These are phyloP conservation scores for Cacatua alba DNA, from an alignment of 2,113 vertebrate genomes.

Conservation along the genomic window DNA sequence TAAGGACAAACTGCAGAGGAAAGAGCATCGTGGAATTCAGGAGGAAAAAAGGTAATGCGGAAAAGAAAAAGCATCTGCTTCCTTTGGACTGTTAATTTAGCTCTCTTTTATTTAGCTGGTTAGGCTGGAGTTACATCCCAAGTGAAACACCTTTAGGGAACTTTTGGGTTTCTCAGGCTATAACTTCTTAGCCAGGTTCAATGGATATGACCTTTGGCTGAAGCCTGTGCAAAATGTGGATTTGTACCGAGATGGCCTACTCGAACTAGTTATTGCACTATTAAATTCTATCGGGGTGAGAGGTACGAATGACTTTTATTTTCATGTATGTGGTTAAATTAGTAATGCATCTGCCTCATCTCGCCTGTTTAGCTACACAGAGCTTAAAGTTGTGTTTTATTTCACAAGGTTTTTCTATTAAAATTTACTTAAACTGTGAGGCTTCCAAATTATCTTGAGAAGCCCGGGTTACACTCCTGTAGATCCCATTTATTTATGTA, in stretches of 20 bases:
- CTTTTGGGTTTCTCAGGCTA: neutral
- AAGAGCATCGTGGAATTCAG: fast-evolving
- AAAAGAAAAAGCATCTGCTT: fast-evolving
- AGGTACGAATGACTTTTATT: neutral
- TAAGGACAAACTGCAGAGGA: neutral
- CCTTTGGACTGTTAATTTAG: neutral
- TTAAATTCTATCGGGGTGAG: neutral
- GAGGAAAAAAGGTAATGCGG: neutral
- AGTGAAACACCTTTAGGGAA: neutral
- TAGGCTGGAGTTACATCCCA: neutral
- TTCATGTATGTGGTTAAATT: neutral
- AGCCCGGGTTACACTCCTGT: neutral
- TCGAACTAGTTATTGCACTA: neutral
- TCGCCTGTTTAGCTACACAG: neutral
- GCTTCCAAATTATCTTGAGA: neutral
- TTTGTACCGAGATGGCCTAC: neutral
- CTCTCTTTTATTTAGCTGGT: neutral
- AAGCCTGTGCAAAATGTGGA: neutral
- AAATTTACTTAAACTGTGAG: neutral
- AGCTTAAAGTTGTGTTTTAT: neutral
- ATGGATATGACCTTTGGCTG: neutral
- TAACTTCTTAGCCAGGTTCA: neutral
- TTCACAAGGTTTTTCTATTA: neutral
- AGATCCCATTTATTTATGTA: neutral
- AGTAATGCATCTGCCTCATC: neutral